These are phyloP conservation scores for Oikopleura albicans DNA, from an alignment of 23 tunicate species.

Conservation along the genomic window DNA sequence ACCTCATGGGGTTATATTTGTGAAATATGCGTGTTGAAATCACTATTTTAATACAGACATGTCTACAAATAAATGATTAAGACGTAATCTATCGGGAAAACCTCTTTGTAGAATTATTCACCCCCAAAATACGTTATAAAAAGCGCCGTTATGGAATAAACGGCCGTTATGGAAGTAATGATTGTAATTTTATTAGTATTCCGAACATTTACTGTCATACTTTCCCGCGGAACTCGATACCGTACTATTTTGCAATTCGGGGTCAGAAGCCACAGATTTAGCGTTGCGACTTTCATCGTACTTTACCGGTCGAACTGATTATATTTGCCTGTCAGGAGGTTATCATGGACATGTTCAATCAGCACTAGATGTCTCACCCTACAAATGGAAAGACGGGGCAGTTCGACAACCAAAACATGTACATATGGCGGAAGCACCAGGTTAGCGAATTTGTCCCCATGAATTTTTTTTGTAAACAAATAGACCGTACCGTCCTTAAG, in stretches of 20 bases:
- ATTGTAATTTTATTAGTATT: neutral
- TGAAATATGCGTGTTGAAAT: too few relatives aligned
- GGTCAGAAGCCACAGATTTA: conserved; percentile 84
- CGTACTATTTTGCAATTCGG: neutral
- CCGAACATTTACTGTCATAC: neutral
- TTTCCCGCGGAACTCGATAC: neutral
- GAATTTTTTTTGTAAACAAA: too few relatives aligned
- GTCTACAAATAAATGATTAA: too few relatives aligned
- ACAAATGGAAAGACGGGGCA: conserved; percentile 38
- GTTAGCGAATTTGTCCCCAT: too few relatives aligned
- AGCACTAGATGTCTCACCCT: conserved; percentile 40
- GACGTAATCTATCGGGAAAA: too few relatives aligned
- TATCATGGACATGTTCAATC: conserved; percentile 76
- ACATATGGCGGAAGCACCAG: conserved; percentile 37
- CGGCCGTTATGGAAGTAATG: too few relatives aligned
- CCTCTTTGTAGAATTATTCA: too few relatives aligned
- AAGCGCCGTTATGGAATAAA: too few relatives aligned
- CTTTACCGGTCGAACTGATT: conserved; percentile 54
- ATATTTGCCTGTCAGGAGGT: conserved; percentile 45
- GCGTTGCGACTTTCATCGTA: conserved; percentile 51
- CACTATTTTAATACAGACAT: too few relatives aligned
- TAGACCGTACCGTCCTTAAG: too few relatives aligned
- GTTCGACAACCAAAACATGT: conserved; percentile 36
- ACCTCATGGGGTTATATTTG: too few relatives aligned
- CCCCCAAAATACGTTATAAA: too few relatives aligned